phyloP scores from a whole-genome alignment of 2,113 vertebrate genomes.

The Etheostoma spectabile region DNA sequence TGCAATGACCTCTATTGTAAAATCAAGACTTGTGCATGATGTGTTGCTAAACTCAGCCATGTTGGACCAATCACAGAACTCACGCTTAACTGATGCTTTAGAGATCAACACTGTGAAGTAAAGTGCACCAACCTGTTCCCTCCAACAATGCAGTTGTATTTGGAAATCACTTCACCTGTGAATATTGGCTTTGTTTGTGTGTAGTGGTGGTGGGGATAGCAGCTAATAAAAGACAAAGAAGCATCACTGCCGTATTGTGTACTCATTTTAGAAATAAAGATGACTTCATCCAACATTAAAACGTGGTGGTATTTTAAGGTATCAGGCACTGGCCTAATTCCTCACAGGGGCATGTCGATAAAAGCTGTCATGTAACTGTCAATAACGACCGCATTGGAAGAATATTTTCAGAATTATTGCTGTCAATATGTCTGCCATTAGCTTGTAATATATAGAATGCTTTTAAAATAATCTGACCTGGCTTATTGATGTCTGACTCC shows the following conservation, averaged over 20 bases:
- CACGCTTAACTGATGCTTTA: slow-evolving; percentile 40
- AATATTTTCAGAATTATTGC: slow-evolving; percentile 10
- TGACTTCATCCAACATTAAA: background rate
- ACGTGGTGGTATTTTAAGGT: background rate
- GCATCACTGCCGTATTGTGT: background rate
- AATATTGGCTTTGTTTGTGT: slow-evolving; percentile 49
- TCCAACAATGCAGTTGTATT: slow-evolving; percentile 70
- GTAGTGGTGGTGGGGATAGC: background rate
- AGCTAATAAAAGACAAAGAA: slow-evolving; percentile 20
- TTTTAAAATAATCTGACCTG: slow-evolving; percentile 35
- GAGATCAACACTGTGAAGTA: slow-evolving; percentile 41
- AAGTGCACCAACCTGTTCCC: slow-evolving; percentile 78
- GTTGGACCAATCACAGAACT: slow-evolving; percentile 24
- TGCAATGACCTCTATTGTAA: background rate
- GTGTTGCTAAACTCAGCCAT: background rate
- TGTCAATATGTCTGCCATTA: slow-evolving; percentile 19
- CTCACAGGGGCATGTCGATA: background rate
- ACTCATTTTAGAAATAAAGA: background rate
- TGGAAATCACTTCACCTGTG: slow-evolving; percentile 60
- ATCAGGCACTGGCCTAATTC: background rate
- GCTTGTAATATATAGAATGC: background rate
- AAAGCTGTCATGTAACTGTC: slow-evolving; percentile 20
- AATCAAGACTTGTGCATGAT: slow-evolving; percentile 3
- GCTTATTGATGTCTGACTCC: slow-evolving; percentile 26
- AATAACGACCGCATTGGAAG: slow-evolving; percentile 17